phyloP scores from a whole-genome alignment of 2,888 invertebrate genomes.

The Drosophila picticornis region DNA sequence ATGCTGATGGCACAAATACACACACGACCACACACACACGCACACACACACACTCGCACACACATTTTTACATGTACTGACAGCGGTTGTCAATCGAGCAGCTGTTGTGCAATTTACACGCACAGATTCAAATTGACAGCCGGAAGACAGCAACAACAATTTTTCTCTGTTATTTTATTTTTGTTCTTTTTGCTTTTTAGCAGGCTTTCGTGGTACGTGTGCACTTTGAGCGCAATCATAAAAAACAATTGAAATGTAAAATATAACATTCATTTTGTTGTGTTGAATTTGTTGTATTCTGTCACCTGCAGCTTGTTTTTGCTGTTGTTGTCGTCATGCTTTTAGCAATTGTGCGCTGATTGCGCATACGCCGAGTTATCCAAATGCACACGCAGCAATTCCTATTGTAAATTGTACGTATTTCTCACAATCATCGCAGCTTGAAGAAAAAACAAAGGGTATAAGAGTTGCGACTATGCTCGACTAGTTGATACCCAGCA shows the following conservation, averaged over 20 bases:
- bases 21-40: constrained; percentile 11
- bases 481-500: neutral
- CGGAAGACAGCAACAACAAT: constrained; percentile 54
- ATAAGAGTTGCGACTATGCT: constrained; percentile 1
- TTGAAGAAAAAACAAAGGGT: constrained; percentile 27
- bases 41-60: constrained; percentile 6
- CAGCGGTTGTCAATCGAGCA: constrained; percentile 71
- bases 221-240: constrained; percentile 78
- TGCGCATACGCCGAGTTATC: constrained; percentile 75
- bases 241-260: constrained; percentile 81
- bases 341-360: constrained; percentile 75
- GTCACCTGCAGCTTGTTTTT: constrained; percentile 57
- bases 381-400: constrained; percentile 76
- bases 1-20: constrained; percentile 61
- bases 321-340: constrained; percentile 56
- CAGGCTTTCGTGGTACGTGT: constrained; percentile 57
- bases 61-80: neutral
- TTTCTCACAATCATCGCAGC: constrained; percentile 60
- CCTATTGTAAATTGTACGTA: constrained; percentile 76
- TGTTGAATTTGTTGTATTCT: constrained; percentile 41
- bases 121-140: constrained; percentile 75
- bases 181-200: constrained; percentile 2
- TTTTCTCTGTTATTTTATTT: constrained; percentile 9
- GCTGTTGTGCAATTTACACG: constrained; percentile 79
- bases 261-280: constrained; percentile 72